phyloP scores from a whole-genome alignment of 2,113 vertebrate species.

The Microtus oregoni region DNA sequence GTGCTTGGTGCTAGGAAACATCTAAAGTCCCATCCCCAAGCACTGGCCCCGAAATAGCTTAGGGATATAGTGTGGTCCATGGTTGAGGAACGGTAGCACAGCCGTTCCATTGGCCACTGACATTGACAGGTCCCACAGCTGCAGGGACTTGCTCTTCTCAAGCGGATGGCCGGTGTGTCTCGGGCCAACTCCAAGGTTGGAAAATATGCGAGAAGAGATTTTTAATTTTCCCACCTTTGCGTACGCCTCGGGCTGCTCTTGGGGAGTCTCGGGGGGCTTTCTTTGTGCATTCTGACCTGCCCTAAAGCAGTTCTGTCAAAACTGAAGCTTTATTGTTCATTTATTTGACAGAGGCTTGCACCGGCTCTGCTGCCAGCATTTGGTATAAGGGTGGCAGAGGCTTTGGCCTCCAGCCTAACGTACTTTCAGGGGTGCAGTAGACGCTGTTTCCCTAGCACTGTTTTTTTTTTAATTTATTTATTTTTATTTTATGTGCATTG shows the following conservation, averaged over 20 bases:
- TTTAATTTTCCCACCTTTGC: neutral
- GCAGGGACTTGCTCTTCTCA: too few relatives aligned
- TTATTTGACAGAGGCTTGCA: neutral
- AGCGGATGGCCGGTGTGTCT: neutral
- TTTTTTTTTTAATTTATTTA: too few relatives aligned
- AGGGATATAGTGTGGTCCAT: neutral
- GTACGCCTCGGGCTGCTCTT: neutral
- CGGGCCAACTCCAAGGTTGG: neutral
- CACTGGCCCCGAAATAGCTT: neutral
- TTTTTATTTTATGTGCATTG: too few relatives aligned
- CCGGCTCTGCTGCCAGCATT: neutral
- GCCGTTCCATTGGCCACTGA: neutral
- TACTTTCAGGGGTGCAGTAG: neutral
- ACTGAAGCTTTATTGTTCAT: neutral
- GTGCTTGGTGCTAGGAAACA: neutral
- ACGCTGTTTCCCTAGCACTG: too few relatives aligned
- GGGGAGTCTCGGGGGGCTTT: neutral
- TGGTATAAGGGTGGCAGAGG: neutral
- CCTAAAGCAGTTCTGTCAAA: neutral
- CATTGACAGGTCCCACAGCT: neutral
- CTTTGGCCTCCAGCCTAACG: neutral
- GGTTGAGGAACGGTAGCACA: neutral
- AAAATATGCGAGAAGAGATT: neutral
- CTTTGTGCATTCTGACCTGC: neutral
- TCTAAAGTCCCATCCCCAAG: neutral